Evolutionary conservation across 2,888 invertebrate species (phyloP).

Genomic region (Zeuzera pyrina): DNA sequence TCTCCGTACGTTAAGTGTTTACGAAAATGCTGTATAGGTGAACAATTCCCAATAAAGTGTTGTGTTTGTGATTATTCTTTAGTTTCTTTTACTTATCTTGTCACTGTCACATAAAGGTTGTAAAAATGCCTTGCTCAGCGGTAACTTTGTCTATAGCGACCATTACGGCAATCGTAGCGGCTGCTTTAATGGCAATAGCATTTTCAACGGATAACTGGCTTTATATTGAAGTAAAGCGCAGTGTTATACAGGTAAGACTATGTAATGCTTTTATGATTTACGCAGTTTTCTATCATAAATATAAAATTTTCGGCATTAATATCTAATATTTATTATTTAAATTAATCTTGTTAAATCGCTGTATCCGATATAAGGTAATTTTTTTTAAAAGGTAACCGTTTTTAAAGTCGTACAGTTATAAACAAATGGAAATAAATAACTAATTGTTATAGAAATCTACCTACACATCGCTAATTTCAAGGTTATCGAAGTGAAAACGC

Average conservation of each 20-base stretch:
- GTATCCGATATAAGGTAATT: too few species aligned
- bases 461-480: too few species aligned
- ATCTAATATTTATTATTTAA: too few species aligned
- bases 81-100: conserved; percentile 38
- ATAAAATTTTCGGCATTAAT: too few species aligned
- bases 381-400: too few species aligned
- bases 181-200: conserved; percentile 93
- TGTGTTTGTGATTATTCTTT: conserved; percentile 58
- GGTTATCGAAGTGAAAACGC: too few species aligned
- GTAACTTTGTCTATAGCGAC: conserved; percentile 96
- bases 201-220: conserved; percentile 98
- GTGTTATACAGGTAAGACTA: conserved; percentile 84
- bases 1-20: conserved; percentile 60
- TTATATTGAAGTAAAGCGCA: conserved; percentile 92
- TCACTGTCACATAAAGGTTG: conserved; percentile 50
- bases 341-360: too few species aligned
- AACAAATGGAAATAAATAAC: too few species aligned
- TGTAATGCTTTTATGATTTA: too few species aligned
- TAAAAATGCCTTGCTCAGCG: conserved; percentile 93
- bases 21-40: conserved; percentile 70
- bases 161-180: conserved; percentile 95
- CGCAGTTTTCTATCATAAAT: too few species aligned
- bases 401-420: too few species aligned
- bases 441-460: too few species aligned
- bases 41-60: conserved; percentile 52